Base-by-base conservation (phyloP, 2,797 vertebrate genomes). In the Poecilia gillii region DNA sequence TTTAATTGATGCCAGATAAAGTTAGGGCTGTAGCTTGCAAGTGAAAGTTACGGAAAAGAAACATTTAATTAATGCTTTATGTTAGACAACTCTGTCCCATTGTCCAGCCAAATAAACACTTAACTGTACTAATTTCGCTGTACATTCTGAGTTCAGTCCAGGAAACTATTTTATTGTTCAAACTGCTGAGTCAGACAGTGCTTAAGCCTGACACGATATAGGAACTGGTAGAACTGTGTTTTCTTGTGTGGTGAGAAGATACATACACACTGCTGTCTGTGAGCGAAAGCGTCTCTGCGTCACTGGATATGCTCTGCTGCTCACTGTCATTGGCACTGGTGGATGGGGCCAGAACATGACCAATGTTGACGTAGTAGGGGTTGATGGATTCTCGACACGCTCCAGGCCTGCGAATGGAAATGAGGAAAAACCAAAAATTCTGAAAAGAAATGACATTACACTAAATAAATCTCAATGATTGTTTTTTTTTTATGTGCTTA, bases 261-360 rank as follows among this genome's bases (percentile, higher is more conserved):
- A 98, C 99, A 84, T 94, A 99, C 99, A 99, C 94, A 0, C 98
- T 99, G 96, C 97, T 99, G 96, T 99, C 99, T 0, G 98, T 97
- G 84, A 99, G 96, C 0, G 99, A 99, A 87, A 98, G 93, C 0
- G 98, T 98, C 90, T 99, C 99, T 0, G 98, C 97, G 1, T 99
- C 99, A 6, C 98, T 99, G 93, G 99, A 99, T 96, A 99, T 96
- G 93, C 99, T 99, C 96, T 99, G 99, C 94, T 99, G 98, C 93
- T 99, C 98, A 0, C 99, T 99, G 90, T 99, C 98, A 0, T 98
- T 98, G 94, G 98, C 96, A 14, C 99, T 99, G 92, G 98, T 97
- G 75, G 96, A 96, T 0, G 98, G 98, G 81, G 97, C 98, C 91
- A 97, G 64, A 20, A 97, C 97, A 0, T 97, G 97, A 79, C 97